Evolutionary conservation across 2,113 vertebrate species (phyloP), one percentile per base, ranked within the genome.

Genomic region (Acrocephalus kingi): DNA sequence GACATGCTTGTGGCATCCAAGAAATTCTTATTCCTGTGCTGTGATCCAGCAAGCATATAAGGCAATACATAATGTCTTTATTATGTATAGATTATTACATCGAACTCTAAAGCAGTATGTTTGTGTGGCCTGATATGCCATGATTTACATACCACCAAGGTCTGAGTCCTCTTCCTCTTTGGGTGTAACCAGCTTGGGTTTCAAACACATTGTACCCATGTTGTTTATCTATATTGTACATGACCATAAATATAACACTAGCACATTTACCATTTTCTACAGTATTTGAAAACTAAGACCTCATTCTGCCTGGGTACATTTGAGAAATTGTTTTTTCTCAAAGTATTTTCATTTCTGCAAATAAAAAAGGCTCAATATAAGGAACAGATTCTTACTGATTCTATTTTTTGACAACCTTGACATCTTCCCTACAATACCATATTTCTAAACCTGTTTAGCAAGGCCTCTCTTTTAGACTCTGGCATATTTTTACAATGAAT

Each of bases 201-300:
- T 85, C 25, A 7, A 55, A 3, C 3, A 7, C 4, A 52, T 48
- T 37, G 9, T 33, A 31, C 19, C 4, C 2, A n/a, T n/a, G 3
- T 37, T 46, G 2, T 3, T 64, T 74, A 23, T 16, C 2, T 31
- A 19, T 48, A 39, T 43, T 62, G 15, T 13, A 43, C 0, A 0
- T 46, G 27, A 48, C 15, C 41, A 33, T 28, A 52, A 52, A 71
- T 17, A 13, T 13, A 52, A 51, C 11, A 10, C 4, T 25, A 43
- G 4, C 11, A 51, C 4, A 37, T 23, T 51, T 43, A 31, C 20
- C 5, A 28, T 48, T 83, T 83, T 62, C 46, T 25, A 23, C 16
- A 64, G 4, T 59, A 24, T 71, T 78, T 75, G 7, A n/a, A 75
- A 43, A 24, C 13, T 16, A 37, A n/a, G 30, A 19, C 10, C 13